Conservation (phyloP, 2,113 vertebrate genomes). For the Taurulus bubalis region DNA sequence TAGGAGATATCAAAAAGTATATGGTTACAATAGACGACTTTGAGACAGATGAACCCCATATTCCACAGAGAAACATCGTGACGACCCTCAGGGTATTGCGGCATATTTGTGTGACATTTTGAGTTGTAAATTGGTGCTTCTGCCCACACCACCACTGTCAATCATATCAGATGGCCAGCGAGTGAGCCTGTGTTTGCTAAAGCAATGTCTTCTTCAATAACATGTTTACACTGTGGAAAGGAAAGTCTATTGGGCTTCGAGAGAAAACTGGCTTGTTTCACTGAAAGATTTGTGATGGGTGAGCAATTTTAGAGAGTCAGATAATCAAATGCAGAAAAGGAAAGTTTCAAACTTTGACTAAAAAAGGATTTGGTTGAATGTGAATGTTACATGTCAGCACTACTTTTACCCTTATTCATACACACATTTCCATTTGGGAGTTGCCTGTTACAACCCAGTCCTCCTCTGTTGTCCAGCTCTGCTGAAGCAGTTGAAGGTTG, state of each 20-base stretch:
- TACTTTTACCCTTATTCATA: neutral
- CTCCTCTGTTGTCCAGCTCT: conserved; percentile 1
- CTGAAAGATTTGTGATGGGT: conserved; percentile 5
- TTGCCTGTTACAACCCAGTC: neutral
- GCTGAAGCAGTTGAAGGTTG: neutral
- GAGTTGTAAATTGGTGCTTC: conserved; percentile 42
- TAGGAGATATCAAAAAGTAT: neutral
- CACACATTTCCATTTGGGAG: neutral
- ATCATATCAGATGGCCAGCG: conserved; percentile 42
- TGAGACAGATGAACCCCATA: conserved; percentile 19
- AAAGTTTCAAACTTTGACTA: neutral
- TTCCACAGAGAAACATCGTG: conserved; percentile 29
- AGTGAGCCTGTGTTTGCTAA: conserved; percentile 45
- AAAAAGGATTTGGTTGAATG: neutral
- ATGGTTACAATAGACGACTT: conserved; percentile 30
- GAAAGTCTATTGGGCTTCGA: conserved; percentile 3
- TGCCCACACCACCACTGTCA: conserved; percentile 60
- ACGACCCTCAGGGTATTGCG: conserved; percentile 31
- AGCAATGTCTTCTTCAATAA: conserved; percentile 29
- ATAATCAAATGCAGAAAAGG: neutral
- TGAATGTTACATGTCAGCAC: neutral
- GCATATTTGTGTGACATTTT: conserved; percentile 59
- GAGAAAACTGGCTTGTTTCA: conserved; percentile 3
- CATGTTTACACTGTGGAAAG: conserved; percentile 48
- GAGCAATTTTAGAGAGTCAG: neutral